A percentile compares a stretch with the other conserved stretches of the same genome.
Evolutionary conservation across 1,140 invertebrate species (phyloP).

Genomic region (Schmidtea mediterranea): DNA sequence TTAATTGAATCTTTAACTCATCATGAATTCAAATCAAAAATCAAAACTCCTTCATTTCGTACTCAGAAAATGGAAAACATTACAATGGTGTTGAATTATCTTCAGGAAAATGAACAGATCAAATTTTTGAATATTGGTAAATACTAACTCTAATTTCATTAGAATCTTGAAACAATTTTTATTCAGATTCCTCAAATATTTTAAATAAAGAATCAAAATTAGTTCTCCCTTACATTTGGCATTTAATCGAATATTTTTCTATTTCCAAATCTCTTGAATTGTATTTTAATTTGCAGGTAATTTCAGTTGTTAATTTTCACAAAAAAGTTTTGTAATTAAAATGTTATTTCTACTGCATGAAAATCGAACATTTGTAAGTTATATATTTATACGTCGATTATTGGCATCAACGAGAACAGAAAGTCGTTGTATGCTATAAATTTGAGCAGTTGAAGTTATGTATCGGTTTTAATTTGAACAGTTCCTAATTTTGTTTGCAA

Average conservation of each 20-base stretch:
- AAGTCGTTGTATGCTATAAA: too few species aligned
- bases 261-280: conserved; percentile 41
- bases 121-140: conserved; percentile 65
- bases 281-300: too few species aligned
- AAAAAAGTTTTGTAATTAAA: too few species aligned
- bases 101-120: conserved; percentile 50
- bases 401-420: too few species aligned
- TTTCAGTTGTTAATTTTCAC: too few species aligned
- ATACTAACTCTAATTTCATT: conserved; percentile 16
- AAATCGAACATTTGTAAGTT: too few species aligned
- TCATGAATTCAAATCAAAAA: conserved; percentile 46
- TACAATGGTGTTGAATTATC: conserved; percentile 52
- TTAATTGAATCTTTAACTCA: conserved; percentile 53
- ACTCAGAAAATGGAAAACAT: conserved; percentile 45
- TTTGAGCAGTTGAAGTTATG: too few species aligned
- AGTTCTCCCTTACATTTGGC: conserved; percentile 65
- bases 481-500: too few species aligned
- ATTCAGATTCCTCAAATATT: too few species aligned
- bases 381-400: too few species aligned
- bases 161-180: conserved; percentile 2
- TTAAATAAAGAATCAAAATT: conserved; percentile 34
- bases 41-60: conserved; percentile 49
- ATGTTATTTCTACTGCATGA: too few species aligned
- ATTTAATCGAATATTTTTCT: conserved; percentile 58
- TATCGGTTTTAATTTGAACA: too few species aligned